A percentile compares a stretch with the other conserved stretches of the same genome.
Conservation (phyloP, 2,888 invertebrate species). For the Cistogaster globosa region DNA sequence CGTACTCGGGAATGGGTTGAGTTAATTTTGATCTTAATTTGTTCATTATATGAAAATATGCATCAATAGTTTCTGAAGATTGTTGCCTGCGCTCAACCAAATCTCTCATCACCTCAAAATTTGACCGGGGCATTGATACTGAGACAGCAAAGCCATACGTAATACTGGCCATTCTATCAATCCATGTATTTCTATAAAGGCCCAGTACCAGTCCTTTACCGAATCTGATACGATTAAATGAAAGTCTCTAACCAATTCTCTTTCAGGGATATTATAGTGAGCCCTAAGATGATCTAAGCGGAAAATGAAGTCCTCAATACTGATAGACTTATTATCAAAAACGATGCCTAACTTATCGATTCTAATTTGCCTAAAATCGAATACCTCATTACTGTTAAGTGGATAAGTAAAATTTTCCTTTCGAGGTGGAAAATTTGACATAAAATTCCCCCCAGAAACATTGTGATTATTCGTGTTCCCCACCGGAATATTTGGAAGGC, state of each 20-base stretch:
- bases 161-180: not conserved
- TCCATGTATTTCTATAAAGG: not conserved
- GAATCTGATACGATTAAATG: not conserved
- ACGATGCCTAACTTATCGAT: not conserved
- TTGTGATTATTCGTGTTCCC: not conserved
- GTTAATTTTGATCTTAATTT: constrained; percentile 9
- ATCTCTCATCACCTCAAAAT: not conserved
- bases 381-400: too few species aligned
- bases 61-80: constrained; percentile 2
- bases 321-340: not conserved
- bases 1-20: constrained; percentile 9
- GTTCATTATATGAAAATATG: not conserved
- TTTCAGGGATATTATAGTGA: not conserved
- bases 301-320: not conserved
- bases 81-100: not conserved
- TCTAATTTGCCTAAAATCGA: not conserved
- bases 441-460: not conserved
- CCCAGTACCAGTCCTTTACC: not conserved
- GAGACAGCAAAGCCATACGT: not conserved
- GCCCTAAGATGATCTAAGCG: not conserved
- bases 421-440: not conserved
- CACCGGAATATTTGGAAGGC: not conserved
- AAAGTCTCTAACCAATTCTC: constrained; percentile 1
- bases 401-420: not conserved
- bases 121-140: not conserved